phyloP scores from a whole-genome alignment of 2,888 invertebrate genomes.

The Apamea epomidion region DNA sequence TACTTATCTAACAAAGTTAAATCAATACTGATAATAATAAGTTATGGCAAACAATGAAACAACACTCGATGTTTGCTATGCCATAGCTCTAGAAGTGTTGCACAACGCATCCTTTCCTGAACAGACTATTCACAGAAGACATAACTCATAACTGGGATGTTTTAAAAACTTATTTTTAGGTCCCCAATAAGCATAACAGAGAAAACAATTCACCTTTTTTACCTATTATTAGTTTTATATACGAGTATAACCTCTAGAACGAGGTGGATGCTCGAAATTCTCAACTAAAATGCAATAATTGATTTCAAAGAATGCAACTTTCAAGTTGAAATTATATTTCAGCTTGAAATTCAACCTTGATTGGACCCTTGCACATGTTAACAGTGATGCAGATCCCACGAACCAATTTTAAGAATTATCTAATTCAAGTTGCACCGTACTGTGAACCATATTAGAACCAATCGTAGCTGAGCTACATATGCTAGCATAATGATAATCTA shows the following conservation, averaged over 20 bases:
- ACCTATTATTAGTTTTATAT: not conserved
- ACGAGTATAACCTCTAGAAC: slow-evolving; percentile 48
- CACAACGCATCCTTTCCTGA: not conserved
- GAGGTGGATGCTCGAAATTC: slow-evolving; percentile 28
- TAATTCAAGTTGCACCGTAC: not conserved
- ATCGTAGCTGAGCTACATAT: slow-evolving; percentile 17
- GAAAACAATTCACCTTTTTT: slow-evolving; percentile 14
- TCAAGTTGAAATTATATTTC: slow-evolving; percentile 50
- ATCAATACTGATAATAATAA: slow-evolving; percentile 3
- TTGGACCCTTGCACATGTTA: slow-evolving; percentile 4
- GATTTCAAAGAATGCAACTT: not conserved
- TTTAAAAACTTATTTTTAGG: slow-evolving; percentile 37
- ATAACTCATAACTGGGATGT: slow-evolving; percentile 28
- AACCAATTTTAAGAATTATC: not conserved
- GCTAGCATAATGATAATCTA: slow-evolving; percentile 2
- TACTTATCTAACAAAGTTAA: not conserved
- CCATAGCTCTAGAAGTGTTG: not conserved
- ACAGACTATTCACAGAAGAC: not conserved
- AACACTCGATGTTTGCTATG: not conserved
- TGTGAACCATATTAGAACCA: slow-evolving; percentile 9
- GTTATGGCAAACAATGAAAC: not conserved
- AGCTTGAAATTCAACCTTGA: slow-evolving; percentile 31
- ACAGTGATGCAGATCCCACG: not conserved
- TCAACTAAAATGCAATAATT: slow-evolving; percentile 20
- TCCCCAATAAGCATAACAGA: slow-evolving; percentile 15